Conservation (phyloP, 2,888 invertebrate genomes). For the Cephalotes varians region DNA sequence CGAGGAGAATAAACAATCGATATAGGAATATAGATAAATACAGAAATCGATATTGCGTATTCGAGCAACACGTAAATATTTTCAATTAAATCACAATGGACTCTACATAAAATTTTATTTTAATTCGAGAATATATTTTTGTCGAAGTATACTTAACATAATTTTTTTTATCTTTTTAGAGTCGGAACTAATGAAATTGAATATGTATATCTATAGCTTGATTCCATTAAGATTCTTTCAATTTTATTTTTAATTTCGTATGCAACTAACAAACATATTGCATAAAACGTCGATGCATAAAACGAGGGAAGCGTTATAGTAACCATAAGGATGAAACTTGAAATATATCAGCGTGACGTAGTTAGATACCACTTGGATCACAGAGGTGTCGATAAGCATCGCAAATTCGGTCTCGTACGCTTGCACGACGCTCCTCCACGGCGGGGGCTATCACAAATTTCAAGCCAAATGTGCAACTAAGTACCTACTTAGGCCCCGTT, state of each 20-base stretch:
- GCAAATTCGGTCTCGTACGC: conserved; percentile 38
- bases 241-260: not conserved
- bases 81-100: not conserved
- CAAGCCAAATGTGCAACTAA: conserved; percentile 85
- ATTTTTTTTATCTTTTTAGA: not conserved
- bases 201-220: not conserved
- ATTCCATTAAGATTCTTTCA: not conserved
- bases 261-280: conserved; percentile 6
- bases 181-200: not conserved
- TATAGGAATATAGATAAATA: not conserved
- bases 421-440: conserved; percentile 16
- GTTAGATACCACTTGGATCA: conserved; percentile 61
- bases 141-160: not conserved
- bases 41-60: not conserved
- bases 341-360: conserved; percentile 68
- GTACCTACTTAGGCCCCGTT: conserved; percentile 84
- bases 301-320: conserved; percentile 55
- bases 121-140: not conserved
- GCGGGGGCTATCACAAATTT: conserved; percentile 70
- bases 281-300: not conserved
- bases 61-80: not conserved
- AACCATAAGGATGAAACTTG: conserved; percentile 66
- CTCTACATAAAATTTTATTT: not conserved
- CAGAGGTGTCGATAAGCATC: conserved; percentile 69
- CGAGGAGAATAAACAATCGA: not conserved